A percentile compares a stretch with the other conserved stretches of the same genome.
Conservation (phyloP, 2,797 vertebrate species). For the Cossypha caffra region DNA sequence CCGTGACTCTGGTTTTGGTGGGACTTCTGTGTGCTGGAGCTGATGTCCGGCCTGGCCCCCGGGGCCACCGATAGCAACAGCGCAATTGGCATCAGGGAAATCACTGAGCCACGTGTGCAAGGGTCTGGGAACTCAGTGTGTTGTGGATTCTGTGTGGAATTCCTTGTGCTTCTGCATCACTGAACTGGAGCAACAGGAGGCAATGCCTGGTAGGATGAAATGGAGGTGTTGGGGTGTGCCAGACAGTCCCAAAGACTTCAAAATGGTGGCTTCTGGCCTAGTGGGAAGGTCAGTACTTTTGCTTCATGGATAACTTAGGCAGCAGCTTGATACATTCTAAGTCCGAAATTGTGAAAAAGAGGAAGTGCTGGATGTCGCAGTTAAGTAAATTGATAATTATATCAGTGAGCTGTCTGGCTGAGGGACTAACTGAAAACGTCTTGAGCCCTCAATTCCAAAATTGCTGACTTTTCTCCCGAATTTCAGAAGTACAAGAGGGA, state of each 20-base stretch:
- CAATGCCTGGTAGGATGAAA: not conserved
- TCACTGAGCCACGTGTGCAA: accelerated
- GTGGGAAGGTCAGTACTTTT: not conserved
- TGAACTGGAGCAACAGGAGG: not conserved
- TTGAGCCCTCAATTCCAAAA: not conserved
- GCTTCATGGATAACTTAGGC: not conserved
- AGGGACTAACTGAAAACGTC: not conserved
- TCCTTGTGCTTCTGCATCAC: not conserved
- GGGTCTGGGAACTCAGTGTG: not conserved
- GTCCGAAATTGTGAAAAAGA: not conserved
- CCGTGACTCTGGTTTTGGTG: accelerated
- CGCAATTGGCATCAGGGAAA: not conserved
- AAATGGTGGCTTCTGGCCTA: accelerated
- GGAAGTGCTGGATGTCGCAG: not conserved
- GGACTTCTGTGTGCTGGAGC: too few relatives aligned
- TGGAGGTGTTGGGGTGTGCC: accelerated
- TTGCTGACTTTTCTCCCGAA: accelerated
- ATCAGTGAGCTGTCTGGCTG: too few relatives aligned
- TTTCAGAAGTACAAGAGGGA: not conserved
- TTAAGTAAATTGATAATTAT: not conserved
- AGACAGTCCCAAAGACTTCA: accelerated
- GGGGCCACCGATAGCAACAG: accelerated
- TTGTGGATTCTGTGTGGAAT: accelerated
- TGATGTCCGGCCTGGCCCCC: not conserved
- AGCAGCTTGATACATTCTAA: not conserved